Evolutionary conservation across 2,888 invertebrate species (phyloP).

Genomic region (Mythimna pallens): DNA sequence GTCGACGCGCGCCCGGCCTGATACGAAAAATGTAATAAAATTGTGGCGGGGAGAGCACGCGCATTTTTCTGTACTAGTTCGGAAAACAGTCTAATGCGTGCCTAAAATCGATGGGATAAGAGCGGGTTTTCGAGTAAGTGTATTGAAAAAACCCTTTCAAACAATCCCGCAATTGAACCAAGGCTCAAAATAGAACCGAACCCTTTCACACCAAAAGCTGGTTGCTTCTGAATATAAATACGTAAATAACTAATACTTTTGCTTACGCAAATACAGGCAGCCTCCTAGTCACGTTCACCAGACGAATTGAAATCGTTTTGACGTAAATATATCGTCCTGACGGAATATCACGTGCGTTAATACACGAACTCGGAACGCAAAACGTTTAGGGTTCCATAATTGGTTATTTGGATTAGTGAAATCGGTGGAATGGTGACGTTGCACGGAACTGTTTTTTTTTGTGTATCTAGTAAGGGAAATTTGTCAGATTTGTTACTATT

Average conservation of each 20-base stretch:
- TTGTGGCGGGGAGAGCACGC: too few species aligned
- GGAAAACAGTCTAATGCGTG: too few species aligned
- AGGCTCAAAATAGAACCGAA: too few species aligned
- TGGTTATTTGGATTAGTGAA: constrained; percentile 25
- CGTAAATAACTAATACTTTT: constrained; percentile 52
- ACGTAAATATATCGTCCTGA: constrained; percentile 54
- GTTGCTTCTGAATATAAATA: constrained; percentile 31
- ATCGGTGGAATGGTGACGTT: constrained; percentile 21
- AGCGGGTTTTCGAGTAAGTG: too few species aligned
- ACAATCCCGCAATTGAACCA: too few species aligned
- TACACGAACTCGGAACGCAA: constrained; percentile 27
- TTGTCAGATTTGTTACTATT: background rate
- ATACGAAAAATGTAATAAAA: too few species aligned
- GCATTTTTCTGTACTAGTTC: too few species aligned
- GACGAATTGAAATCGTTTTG: constrained; percentile 54
- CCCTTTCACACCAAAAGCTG: too few species aligned
- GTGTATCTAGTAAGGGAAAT: background rate
- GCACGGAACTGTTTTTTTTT: background rate
- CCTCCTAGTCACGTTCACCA: constrained; percentile 42
- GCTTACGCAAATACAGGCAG: constrained; percentile 38
- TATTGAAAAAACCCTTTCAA: too few species aligned
- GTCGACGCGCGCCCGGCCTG: too few species aligned
- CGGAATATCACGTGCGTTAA: constrained; percentile 50
- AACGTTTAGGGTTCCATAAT: constrained; percentile 36
- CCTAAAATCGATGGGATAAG: too few species aligned